These are phyloP conservation scores for Agrypnus murinus DNA, from an alignment of 2,888 invertebrate species.

Conservation along the genomic window DNA sequence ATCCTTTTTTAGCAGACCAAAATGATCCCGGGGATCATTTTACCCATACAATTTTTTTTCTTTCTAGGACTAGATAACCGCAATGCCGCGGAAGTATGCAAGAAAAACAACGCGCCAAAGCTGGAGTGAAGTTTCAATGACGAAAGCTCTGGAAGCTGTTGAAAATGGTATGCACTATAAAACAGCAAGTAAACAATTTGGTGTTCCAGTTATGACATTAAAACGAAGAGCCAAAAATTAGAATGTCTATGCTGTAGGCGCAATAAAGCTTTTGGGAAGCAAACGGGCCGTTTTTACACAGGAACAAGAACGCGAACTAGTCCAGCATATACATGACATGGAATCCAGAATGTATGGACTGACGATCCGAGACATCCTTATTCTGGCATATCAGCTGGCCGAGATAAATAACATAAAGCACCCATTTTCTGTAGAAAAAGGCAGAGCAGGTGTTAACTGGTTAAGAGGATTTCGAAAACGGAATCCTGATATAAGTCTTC, in stretches of 20 bases:
- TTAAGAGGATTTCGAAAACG: too few species aligned
- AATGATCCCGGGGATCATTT: slow-evolving; percentile 11
- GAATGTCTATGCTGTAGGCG: too few species aligned
- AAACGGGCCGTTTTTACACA: too few species aligned
- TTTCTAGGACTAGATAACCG: not conserved
- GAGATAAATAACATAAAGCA: not conserved
- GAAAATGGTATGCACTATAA: slow-evolving; percentile 9
- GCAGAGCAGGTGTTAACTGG: too few species aligned
- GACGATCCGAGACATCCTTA: slow-evolving; percentile 41
- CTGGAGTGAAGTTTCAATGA: slow-evolving; percentile 23
- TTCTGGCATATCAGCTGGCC: slow-evolving; percentile 50
- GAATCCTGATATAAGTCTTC: too few species aligned
- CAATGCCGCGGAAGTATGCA: too few species aligned
- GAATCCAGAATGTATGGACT: slow-evolving; percentile 8
- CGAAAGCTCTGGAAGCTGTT: slow-evolving; percentile 21
- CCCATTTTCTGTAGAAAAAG: too few species aligned
- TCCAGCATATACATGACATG: slow-evolving; percentile 38
- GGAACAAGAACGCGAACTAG: slow-evolving; percentile 1
- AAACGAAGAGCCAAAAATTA: too few species aligned
- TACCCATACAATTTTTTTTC: not conserved
- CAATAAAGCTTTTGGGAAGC: too few species aligned
- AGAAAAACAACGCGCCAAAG: not conserved
- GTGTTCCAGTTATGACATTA: slow-evolving; percentile 11
- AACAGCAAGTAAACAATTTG: slow-evolving; percentile 28
- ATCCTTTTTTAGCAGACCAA: not conserved